These are phyloP conservation scores for Beroe forskalii DNA, from an alignment of 37 sponge, comb jelly and placozoan genomes.

Conservation along the genomic window DNA sequence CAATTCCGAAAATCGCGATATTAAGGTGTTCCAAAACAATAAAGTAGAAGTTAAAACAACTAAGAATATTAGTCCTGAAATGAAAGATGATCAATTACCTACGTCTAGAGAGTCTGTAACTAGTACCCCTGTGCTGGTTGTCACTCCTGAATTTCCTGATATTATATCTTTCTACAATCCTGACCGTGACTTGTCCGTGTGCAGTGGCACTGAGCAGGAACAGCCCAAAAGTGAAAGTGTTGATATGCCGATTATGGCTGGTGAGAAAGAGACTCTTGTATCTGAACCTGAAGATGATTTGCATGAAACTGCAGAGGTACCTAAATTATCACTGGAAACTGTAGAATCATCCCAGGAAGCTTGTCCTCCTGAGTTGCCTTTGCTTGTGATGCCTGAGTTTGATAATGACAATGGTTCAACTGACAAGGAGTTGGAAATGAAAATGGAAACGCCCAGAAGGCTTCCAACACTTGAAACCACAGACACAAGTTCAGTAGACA, in stretches of 20 bases:
- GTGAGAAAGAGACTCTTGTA: not conserved
- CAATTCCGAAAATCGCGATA: not conserved
- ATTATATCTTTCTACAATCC: constrained; percentile 59
- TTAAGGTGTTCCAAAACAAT: constrained; percentile 20
- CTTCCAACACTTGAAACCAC: not conserved
- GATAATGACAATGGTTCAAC: not conserved
- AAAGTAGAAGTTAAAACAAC: not conserved
- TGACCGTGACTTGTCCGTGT: not conserved
- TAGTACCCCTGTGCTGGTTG: constrained; percentile 22
- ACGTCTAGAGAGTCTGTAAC: not conserved
- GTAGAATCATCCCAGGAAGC: not conserved
- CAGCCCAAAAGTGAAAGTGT: too few species aligned
- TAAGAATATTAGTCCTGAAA: not conserved
- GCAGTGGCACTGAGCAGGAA: not conserved
- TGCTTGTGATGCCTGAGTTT: too few species aligned
- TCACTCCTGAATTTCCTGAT: constrained; percentile 52
- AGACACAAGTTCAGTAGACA: too few species aligned
- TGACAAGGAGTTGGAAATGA: not conserved
- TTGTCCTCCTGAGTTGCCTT: not conserved
- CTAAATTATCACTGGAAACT: not conserved
- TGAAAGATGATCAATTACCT: not conserved
- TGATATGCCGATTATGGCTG: not conserved
- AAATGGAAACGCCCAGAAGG: not conserved
- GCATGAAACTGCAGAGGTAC: not conserved
- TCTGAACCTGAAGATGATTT: not conserved